Evolutionary conservation across 2,113 vertebrate genomes (phyloP).

Genomic region (Dromas ardeola): DNA sequence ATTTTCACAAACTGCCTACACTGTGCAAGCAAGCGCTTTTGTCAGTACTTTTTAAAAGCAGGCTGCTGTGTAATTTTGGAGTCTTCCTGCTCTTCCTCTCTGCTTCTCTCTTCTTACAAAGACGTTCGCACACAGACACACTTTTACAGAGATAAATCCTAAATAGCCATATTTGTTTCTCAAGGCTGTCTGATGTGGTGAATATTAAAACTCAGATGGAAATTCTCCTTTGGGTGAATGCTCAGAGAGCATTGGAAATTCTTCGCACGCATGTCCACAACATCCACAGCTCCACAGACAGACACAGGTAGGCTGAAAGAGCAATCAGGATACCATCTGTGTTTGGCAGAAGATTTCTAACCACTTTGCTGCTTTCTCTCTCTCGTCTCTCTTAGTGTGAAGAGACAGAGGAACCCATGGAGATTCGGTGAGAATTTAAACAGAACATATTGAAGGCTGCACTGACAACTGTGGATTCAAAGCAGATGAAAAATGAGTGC

Average conservation of each 20-base stretch:
- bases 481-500: constrained; percentile 33
- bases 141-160: not conserved
- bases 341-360: constrained; percentile 53
- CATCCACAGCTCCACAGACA: constrained; percentile 42
- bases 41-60: constrained; percentile 18
- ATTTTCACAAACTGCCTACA: constrained; percentile 33
- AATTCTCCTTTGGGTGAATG: not conserved
- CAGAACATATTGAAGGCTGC: constrained; percentile 40
- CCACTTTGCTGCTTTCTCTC: constrained; percentile 12
- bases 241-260: not conserved
- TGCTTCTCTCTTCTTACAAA: not conserved
- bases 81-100: not conserved
- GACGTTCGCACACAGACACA: not conserved
- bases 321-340: constrained; percentile 52
- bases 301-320: constrained; percentile 56
- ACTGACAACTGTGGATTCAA: constrained; percentile 17
- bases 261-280: constrained; percentile 5
- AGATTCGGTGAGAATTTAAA: constrained; percentile 32
- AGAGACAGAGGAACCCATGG: constrained; percentile 35
- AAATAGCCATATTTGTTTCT: constrained; percentile 27
- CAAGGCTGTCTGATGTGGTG: not conserved
- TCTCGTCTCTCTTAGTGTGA: constrained; percentile 26
- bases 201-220: constrained; percentile 39
- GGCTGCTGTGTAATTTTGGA: not conserved
- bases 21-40: not conserved